Evolutionary conservation across 2,888 invertebrate species (phyloP).

Genomic region (Pegoplata infirma): DNA sequence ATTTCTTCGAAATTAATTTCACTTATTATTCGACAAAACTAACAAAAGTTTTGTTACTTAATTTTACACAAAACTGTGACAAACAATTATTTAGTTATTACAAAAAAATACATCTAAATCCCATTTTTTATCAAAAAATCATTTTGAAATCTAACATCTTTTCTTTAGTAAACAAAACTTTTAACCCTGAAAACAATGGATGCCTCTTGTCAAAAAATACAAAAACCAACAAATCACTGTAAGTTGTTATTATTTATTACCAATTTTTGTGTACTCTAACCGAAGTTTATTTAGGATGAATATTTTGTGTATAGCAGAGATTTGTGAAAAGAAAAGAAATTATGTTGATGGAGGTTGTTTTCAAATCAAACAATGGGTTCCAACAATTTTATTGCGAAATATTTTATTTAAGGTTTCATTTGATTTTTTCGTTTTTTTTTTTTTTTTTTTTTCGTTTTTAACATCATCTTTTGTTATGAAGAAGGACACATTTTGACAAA

Average conservation of each 20-base stretch:
- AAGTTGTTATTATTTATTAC: neutral
- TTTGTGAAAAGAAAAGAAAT: conserved; percentile 9
- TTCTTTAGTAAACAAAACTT: neutral
- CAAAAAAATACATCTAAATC: too few species aligned
- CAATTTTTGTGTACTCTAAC: neutral
- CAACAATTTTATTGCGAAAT: neutral
- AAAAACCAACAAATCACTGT: conserved; percentile 18
- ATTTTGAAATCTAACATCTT: neutral
- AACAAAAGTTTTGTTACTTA: too few species aligned
- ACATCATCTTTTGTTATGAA: too few species aligned
- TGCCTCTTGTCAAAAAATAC: neutral
- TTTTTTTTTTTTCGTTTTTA: neutral
- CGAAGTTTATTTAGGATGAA: conserved; percentile 34
- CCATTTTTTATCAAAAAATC: neutral
- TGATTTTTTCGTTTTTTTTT: neutral
- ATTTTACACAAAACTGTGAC: too few species aligned
- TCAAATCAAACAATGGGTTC: conserved; percentile 1
- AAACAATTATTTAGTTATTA: too few species aligned
- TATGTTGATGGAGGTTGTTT: neutral
- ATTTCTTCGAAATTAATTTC: too few species aligned
- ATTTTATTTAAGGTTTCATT: neutral
- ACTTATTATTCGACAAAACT: too few species aligned
- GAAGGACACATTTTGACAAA: conserved; percentile 10
- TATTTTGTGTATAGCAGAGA: neutral
- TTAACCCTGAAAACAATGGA: neutral